These are phyloP conservation scores for Zalophus californianus DNA, from an alignment of 2,797 vertebrate species.

Conservation along the genomic window DNA sequence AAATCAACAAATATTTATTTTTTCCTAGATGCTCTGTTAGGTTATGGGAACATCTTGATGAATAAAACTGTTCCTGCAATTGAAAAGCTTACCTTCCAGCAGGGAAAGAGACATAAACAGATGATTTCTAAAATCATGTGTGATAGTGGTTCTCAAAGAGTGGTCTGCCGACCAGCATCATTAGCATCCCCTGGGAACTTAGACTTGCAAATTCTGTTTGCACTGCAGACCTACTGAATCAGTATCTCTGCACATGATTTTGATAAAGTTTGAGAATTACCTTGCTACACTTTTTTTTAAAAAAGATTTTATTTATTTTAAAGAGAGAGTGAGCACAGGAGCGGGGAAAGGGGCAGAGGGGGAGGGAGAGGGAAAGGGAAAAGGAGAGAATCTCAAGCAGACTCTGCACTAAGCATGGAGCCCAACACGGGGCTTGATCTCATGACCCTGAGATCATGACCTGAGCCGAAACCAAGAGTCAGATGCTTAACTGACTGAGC, in stretches of 20 bases:
- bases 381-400: background rate
- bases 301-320: background rate
- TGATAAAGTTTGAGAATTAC: background rate
- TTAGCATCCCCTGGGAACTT: background rate
- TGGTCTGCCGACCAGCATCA: background rate
- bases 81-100: conserved; percentile 7
- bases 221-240: background rate
- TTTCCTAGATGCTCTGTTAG: background rate
- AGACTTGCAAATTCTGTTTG: background rate
- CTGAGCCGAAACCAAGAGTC: too few relatives aligned
- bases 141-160: background rate
- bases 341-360: background rate
- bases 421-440: too few relatives aligned
- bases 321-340: background rate
- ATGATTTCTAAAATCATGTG: background rate
- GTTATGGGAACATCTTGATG: background rate
- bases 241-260: background rate
- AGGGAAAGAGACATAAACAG: background rate
- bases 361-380: background rate
- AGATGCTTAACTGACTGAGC: too few relatives aligned
- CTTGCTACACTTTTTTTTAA: background rate
- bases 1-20: background rate
- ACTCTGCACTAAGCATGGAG: too few relatives aligned
- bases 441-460: too few relatives aligned
- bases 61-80: background rate